A percentile compares a stretch with the other conserved stretches of the same genome.
These are phyloP conservation scores for Eutolmus rufibarbis DNA, from an alignment of 2,888 invertebrate genomes.

Conservation along the genomic window DNA sequence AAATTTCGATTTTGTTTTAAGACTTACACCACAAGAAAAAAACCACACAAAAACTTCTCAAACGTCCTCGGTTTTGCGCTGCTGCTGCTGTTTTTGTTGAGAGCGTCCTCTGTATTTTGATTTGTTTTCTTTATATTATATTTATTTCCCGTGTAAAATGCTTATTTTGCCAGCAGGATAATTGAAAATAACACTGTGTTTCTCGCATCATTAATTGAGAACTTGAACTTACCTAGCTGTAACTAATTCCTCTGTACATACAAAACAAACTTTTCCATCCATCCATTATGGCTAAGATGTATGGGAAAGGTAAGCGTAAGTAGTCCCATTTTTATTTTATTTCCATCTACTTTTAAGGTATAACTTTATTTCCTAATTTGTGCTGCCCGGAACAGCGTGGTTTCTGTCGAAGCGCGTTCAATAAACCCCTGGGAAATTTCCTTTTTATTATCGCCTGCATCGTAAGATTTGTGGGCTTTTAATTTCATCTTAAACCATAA, in stretches of 20 bases:
- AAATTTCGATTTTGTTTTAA: constrained; percentile 9
- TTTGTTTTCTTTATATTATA: neutral
- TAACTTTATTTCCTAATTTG: neutral
- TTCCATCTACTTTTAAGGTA: constrained; percentile 25
- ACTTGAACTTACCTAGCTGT: neutral
- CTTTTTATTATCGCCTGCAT: neutral
- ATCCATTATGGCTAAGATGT: constrained; percentile 62
- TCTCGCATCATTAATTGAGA: constrained; percentile 27
- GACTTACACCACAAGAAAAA: neutral
- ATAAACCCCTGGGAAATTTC: neutral
- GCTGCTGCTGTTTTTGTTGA: constrained; percentile 20
- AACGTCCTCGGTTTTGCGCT: neutral
- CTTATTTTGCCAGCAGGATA: constrained; percentile 19
- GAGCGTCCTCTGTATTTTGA: neutral
- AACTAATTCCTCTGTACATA: constrained; percentile 37
- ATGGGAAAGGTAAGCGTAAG: constrained; percentile 65
- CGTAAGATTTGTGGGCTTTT: neutral
- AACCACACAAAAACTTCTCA: neutral
- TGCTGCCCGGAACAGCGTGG: neutral
- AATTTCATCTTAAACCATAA: neutral
- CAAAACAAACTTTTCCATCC: constrained; percentile 40
- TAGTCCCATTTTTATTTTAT: constrained; percentile 52
- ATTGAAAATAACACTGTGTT: constrained; percentile 23
- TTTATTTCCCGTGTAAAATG: constrained; percentile 30
- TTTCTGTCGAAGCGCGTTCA: neutral